These are phyloP conservation scores for Phymorhynchus buccinoides DNA, from an alignment of 1,140 invertebrate species.

Conservation along the genomic window DNA sequence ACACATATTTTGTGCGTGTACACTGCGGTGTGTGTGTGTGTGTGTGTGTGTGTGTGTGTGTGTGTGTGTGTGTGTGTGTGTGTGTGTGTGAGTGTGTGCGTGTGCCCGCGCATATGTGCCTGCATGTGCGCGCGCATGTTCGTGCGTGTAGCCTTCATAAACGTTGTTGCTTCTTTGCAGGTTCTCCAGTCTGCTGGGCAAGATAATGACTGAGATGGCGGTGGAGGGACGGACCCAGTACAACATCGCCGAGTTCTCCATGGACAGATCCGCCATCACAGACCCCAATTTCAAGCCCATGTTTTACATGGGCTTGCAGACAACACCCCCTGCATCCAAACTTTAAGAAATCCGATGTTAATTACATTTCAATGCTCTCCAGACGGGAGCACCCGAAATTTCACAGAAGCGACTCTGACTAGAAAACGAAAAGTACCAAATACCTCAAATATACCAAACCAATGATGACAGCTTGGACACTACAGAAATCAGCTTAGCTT, in stretches of 20 bases:
- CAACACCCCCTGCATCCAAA: neutral
- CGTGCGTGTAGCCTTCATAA: too few species aligned
- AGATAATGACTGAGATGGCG: constrained; percentile 67
- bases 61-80: neutral
- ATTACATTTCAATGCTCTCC: neutral
- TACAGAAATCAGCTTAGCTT: neutral
- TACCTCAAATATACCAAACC: neutral
- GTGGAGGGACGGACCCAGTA: constrained; percentile 63
- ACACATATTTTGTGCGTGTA: too few species aligned
- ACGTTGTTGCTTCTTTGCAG: constrained; percentile 40
- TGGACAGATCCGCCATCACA: constrained; percentile 62
- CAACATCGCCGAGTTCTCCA: constrained; percentile 62
- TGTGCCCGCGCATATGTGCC: too few species aligned
- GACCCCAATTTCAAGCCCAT: constrained; percentile 63
- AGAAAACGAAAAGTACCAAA: neutral
- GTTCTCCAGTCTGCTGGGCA: constrained; percentile 67
- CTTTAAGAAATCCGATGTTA: neutral
- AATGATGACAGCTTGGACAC: neutral
- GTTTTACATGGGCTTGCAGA: constrained; percentile 55
- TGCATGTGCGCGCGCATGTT: too few species aligned
- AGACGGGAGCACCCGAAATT: neutral
- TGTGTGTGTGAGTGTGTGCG: too few species aligned
- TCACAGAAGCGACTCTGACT: neutral
- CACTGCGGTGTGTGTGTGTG: too few species aligned
- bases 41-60: neutral